A percentile compares a stretch with the other conserved stretches of the same genome.
Conservation (phyloP, 2,888 invertebrate species). For the Erpobdella octoculata region DNA sequence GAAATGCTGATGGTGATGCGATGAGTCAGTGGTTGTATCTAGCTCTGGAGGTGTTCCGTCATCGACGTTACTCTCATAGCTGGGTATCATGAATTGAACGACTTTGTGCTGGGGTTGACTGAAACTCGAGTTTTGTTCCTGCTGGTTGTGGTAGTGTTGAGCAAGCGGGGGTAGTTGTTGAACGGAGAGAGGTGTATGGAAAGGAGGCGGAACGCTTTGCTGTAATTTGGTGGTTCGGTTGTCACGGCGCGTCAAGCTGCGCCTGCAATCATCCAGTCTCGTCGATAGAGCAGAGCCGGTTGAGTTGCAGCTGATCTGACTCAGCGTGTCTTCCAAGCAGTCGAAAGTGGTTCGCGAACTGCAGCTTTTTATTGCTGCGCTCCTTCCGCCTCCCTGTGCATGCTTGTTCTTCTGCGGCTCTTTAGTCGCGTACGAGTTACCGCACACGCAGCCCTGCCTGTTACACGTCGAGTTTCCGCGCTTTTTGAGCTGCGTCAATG, state of each 20-base stretch:
- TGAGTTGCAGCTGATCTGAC: constrained; percentile 3
- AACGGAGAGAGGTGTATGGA: constrained; percentile 1
- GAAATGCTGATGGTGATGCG: background rate
- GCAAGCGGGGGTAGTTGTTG: background rate
- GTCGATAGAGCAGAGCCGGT: background rate
- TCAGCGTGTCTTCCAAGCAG: background rate
- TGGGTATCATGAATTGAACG: constrained; percentile 10
- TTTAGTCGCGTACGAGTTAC: background rate
- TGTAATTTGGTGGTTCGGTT: background rate
- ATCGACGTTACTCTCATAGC: constrained; percentile 3
- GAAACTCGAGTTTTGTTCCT: background rate
- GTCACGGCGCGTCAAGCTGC: background rate
- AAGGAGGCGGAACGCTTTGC: background rate
- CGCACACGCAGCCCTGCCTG: background rate
- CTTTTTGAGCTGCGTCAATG: constrained; percentile 11
- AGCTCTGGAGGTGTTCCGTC: no score
- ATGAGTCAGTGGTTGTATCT: no score
- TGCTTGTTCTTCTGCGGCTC: background rate
- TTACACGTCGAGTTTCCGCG: background rate
- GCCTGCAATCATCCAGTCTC: background rate
- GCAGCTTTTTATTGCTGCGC: background rate
- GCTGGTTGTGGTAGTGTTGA: background rate
- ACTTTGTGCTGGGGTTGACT: background rate
- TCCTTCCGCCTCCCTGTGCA: background rate
- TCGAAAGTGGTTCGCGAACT: background rate